Evolutionary conservation across 1,140 invertebrate species (phyloP), one percentile per base, ranked within the genome.

Genomic region (Lucilia cuprina): DNA sequence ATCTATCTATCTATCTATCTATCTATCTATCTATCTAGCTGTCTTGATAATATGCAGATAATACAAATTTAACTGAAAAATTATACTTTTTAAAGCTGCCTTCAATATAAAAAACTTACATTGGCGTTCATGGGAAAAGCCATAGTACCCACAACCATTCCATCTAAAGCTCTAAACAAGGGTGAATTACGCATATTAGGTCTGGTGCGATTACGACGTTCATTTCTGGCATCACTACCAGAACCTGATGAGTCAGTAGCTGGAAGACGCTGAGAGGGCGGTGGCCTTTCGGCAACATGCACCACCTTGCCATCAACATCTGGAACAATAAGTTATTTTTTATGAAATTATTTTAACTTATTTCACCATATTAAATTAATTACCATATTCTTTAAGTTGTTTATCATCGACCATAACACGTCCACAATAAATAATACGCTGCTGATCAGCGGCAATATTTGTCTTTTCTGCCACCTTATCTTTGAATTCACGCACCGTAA

Each of bases 271-370:
- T 89, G 86, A 19, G 88, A 89, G 70, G 93, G 93, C 21, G 97
- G 96, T 7, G 96, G 94, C 50, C 96, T 92, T 91, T 98, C 96
- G n/a, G 98, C 98, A 88, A 99, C 93, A 91, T 99, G 98, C 77
- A 99, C 94, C 19, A 97, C 97, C 92, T 98, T 98, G 2, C 96
- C 96, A 92, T 97, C 93, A 13, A 98, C 95, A 94, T 97, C 97
- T 98, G 88, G 7, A 86, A 83, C 17, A 78, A 47, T 60, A 60
- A 30, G 25, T 12, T 75, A 0, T 47, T 49, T 41, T 78, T 25
- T n/a, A 30, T 47, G 2, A 49, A 50, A 49, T 25, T 5, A 3
- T 10, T 80, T 41, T 25, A 74, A 34, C 5, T 41, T 8, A 74
- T 74, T 74, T 25, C 19, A 80, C 35, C 7, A 14, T n/a, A 34